Evolutionary conservation across 2,888 invertebrate species (phyloP), one percentile per base, ranked within the genome.

Genomic region (Oxycera nigricornis): DNA sequence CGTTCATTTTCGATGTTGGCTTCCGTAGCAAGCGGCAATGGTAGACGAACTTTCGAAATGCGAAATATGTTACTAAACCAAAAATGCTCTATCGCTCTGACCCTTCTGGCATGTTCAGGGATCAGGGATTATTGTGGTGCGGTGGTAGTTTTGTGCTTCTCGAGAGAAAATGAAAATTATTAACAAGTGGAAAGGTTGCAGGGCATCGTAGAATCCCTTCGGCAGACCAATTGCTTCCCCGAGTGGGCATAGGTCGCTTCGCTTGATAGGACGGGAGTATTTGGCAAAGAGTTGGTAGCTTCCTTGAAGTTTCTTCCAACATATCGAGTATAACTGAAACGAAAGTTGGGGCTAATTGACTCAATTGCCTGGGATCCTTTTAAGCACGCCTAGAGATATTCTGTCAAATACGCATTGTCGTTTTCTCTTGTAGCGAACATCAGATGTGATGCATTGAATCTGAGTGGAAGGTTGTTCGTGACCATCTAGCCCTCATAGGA

Each of bases 21-120:
- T 3, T 24, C 14, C 3, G 9, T n/a, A 59, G 28, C 28, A n/a
- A 39, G 22, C n/a, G 41, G 65, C 11, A 26, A 46, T 55, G 17
- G 26, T 26, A 17, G 26, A 55, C 39, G 22, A 75, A 75, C 75
- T 75, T 75, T 75, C 65, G 65, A 75, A 75, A 75, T 75, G 75
- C 73, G 46, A 46, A 75, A 75, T 75, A 70, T 75, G 75, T 73
- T 75, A 75, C 75, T 61, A 73, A 75, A 73, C 73, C 75, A 70
- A 73, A 73, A 75, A 75, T 55, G 73, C 73, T 61, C 61, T 31
- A 46, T 20, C 26, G n/a, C 26, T 39, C 24, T 67, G 62, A 62
- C 62, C 59, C 26, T 28, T 59, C 3, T 59, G 59, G 59, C n/a
- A 14, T 59, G 59, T 26, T 26, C 6, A n/a, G 3, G n/a, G n/a